Evolutionary conservation across 2,888 invertebrate species (phyloP), one percentile per base, ranked within the genome.

Genomic region (Pristionchus maxplancki): DNA sequence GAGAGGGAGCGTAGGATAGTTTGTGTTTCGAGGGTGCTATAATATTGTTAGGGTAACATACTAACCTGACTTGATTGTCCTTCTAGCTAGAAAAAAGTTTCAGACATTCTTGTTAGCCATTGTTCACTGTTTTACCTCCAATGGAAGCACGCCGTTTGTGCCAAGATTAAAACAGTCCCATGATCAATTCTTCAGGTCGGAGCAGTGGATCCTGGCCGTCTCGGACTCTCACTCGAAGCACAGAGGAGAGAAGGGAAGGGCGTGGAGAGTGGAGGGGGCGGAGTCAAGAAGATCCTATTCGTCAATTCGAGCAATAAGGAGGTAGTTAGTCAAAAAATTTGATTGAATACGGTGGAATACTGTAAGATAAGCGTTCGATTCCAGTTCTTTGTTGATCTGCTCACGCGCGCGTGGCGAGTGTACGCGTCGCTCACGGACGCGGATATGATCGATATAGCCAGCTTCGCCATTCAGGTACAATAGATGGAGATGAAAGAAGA

Each of bases 171-270:
- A 48, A 28, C 2, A n/a, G 5, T 24, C 20, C 20, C 9, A 83
- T 34, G 11, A n/a, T 53, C 24, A 11, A 3, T 28, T 34, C 44
- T 71, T 11, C 20, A 74, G 88, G 64, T 88, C 13, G 88, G 88
- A 0, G 88, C 88, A 40, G 82, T 88, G 31, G 88, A 88, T 24
- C 88, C 88, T n/a, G 88, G 88, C 20, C 58, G 88, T 44, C 34
- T 88, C 34, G 88, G 81, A 28, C 48, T 88, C 28, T 78, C 88
- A 17, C 62, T 88, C n/a, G 88, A 62, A 31, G 44, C 40, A 15
- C 37, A 64, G n/a, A 24, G 87, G 20, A 53, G 74, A 67, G 87
- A 50, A 24, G 86, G 71, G 48, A 64, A 50, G 31, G 64, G 64
- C 31, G 40, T 74, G 40, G 74, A 74, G 40, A 40, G 20, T 6